Conservation (phyloP, 2,888 invertebrate species). For the Tetanocera ferruginea region DNA sequence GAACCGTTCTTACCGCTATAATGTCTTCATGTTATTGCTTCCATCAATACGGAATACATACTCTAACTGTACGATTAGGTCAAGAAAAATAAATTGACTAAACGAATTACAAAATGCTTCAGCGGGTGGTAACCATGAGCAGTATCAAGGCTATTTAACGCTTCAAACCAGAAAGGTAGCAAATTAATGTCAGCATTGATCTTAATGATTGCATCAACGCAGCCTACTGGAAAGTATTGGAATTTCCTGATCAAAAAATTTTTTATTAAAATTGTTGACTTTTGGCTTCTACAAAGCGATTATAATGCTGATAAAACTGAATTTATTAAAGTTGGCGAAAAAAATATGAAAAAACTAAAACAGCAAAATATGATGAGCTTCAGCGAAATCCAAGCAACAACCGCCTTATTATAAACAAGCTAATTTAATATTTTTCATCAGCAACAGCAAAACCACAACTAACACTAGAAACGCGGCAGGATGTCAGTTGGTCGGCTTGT, state of each 20-base stretch:
- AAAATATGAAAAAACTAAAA: neutral
- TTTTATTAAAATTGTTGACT: constrained; percentile 21
- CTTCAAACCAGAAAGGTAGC: too few species aligned
- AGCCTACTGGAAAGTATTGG: too few species aligned
- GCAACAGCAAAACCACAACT: constrained; percentile 3
- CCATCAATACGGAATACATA: too few species aligned
- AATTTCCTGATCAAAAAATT: too few species aligned
- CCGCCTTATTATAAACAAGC: constrained; percentile 57
- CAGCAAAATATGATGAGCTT: neutral
- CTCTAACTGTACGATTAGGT: too few species aligned
- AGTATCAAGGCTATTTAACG: too few species aligned
- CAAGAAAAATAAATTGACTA: too few species aligned
- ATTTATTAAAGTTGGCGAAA: too few species aligned
- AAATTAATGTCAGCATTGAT: too few species aligned
- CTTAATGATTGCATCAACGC: too few species aligned
- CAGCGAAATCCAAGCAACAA: neutral
- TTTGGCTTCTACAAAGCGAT: neutral
- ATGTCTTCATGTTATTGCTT: neutral
- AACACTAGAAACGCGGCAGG: constrained; percentile 30
- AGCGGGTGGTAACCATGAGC: too few species aligned
- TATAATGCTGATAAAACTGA: constrained; percentile 6
- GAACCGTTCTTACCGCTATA: neutral
- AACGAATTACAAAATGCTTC: too few species aligned
- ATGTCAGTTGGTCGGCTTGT: neutral
- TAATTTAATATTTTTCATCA: constrained; percentile 54